These are phyloP conservation scores for Eumaeus atala DNA, from an alignment of 1,140 invertebrate genomes.

Conservation along the genomic window DNA sequence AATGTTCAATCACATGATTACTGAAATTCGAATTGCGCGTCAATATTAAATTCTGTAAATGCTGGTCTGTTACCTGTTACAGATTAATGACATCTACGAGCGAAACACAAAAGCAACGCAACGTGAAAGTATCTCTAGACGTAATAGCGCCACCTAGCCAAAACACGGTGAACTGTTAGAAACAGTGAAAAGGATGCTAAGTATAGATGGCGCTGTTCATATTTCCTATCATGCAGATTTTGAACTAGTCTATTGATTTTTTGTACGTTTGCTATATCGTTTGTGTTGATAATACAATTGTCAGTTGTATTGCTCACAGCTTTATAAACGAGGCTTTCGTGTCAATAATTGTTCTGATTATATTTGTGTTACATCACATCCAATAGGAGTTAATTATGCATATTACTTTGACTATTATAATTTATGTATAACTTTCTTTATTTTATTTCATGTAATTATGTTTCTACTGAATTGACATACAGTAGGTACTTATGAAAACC, in stretches of 20 bases:
- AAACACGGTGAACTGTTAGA: constrained; percentile 17
- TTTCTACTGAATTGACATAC: too few species aligned
- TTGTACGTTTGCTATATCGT: constrained; percentile 10
- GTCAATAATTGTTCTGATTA: background rate
- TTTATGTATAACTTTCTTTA: too few species aligned
- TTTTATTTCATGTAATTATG: background rate
- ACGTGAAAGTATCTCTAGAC: background rate
- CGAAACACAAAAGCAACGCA: background rate
- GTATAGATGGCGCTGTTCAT: constrained; percentile 33
- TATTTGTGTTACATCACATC: background rate
- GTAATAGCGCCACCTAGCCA: constrained; percentile 17
- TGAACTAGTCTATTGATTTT: constrained; percentile 24
- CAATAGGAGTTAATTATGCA: too few species aligned
- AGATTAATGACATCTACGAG: constrained; percentile 23
- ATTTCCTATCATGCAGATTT: constrained; percentile 9
- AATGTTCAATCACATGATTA: too few species aligned
- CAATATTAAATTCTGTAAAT: background rate
- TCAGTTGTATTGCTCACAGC: too few species aligned
- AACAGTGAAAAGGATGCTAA: background rate
- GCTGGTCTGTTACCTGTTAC: background rate
- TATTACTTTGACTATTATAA: too few species aligned
- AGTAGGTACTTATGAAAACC: too few species aligned
- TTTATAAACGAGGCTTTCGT: background rate
- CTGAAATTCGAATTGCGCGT: too few species aligned
- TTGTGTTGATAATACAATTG: constrained; percentile 9